Conservation (phyloP, 2,797 vertebrate species). For the Telmatherina bonti region DNA sequence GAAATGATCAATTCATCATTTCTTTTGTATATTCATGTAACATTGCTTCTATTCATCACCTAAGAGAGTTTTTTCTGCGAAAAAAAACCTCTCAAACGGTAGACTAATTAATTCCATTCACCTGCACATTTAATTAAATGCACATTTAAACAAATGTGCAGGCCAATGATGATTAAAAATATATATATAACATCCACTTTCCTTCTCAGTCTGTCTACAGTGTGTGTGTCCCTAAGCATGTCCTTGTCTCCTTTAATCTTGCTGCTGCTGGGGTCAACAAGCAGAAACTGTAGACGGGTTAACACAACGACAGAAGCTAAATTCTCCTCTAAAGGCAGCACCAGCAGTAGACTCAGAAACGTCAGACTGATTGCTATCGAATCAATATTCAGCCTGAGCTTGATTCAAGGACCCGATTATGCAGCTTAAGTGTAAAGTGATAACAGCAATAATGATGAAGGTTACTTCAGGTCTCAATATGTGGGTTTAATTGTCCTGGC, state of each 20-base stretch:
- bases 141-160: too few relatives aligned
- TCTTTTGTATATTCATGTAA: background rate
- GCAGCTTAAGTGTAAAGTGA: slow-evolving; percentile 59
- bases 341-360: slow-evolving; percentile 52
- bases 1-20: background rate
- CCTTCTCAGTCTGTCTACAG: background rate
- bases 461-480: slow-evolving; percentile 17
- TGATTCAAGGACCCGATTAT: slow-evolving; percentile 44
- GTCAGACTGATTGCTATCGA: slow-evolving; percentile 41
- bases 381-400: slow-evolving; percentile 53
- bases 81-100: too few relatives aligned
- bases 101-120: too few relatives aligned
- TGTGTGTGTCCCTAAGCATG: background rate
- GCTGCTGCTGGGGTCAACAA: background rate
- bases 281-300: background rate
- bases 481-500: slow-evolving; percentile 24
- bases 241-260: background rate
- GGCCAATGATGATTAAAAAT: too few relatives aligned
- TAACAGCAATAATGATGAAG: slow-evolving; percentile 28
- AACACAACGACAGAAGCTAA: background rate
- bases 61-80: too few relatives aligned
- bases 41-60: background rate
- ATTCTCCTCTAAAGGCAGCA: slow-evolving; percentile 32
- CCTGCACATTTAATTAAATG: too few relatives aligned
- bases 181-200: background rate